Evolutionary conservation across 2,113 vertebrate species (phyloP).

Genomic region (Ctenodactylus gundi): DNA sequence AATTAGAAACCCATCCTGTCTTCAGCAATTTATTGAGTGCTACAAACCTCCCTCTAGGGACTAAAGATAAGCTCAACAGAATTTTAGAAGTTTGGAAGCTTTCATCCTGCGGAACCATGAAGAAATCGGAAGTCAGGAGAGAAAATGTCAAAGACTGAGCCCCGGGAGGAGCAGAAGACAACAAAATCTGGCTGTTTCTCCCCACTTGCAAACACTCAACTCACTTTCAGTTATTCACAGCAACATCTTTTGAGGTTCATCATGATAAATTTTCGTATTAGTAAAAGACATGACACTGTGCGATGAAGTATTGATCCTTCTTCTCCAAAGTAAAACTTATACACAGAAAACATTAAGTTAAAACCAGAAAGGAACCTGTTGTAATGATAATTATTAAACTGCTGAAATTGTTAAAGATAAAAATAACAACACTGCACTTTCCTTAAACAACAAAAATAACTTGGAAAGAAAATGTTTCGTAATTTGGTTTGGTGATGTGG

Average conservation of each 20-base stretch:
- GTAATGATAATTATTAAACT: background rate
- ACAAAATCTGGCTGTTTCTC: constrained; percentile 7
- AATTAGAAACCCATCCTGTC: constrained; percentile 35
- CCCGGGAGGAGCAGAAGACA: background rate
- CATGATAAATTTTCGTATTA: background rate
- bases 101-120: constrained; percentile 21
- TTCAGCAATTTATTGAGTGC: constrained; percentile 34
- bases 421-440: background rate
- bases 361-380: background rate
- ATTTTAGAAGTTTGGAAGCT: constrained; percentile 45
- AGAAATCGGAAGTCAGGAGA: constrained; percentile 17
- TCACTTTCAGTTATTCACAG: background rate
- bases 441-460: constrained; percentile 15
- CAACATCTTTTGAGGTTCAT: background rate
- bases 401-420: background rate
- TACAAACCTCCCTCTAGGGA: constrained; percentile 1
- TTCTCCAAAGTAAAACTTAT: constrained; percentile 24
- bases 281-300: background rate
- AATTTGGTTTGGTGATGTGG: background rate
- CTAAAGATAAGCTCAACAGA: constrained; percentile 43
- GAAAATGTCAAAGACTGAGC: constrained; percentile 40
- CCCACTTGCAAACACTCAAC: background rate
- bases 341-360: background rate
- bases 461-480: background rate
- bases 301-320: background rate